phyloP scores from a whole-genome alignment of 1,140 invertebrate species.

The Euwallacea similis region DNA sequence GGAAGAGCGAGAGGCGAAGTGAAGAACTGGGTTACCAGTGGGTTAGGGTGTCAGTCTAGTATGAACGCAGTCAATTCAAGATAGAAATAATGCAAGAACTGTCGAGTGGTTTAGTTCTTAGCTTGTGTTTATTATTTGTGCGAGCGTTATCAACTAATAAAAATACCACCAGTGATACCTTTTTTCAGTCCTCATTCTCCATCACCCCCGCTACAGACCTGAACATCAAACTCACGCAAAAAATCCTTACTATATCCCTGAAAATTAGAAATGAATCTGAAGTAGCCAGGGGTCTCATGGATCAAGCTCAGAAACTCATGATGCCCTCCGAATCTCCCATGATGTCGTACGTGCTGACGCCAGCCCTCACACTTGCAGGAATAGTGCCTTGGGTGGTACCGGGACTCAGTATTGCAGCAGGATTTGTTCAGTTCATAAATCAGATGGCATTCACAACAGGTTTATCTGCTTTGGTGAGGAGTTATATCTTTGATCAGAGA shows the following conservation, averaged over 20 bases:
- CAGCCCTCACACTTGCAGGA: slow-evolving; percentile 49
- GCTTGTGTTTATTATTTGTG: background rate
- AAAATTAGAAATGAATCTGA: background rate
- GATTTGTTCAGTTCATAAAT: slow-evolving; percentile 49
- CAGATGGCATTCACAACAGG: slow-evolving; percentile 50
- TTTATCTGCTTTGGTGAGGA: slow-evolving; percentile 46
- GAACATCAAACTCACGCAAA: background rate
- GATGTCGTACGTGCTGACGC: slow-evolving; percentile 46
- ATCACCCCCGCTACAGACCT: background rate
- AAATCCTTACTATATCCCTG: background rate
- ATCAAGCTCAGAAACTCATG: slow-evolving; percentile 33
- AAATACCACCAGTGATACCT: background rate
- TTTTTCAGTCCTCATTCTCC: background rate
- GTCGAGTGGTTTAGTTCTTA: slow-evolving; percentile 4
- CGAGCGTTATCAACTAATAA: background rate
- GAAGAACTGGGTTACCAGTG: slow-evolving; percentile 13
- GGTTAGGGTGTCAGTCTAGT: too few relatives aligned
- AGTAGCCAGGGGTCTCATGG: slow-evolving; percentile 12
- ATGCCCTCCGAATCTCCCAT: slow-evolving; percentile 36
- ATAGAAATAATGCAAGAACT: slow-evolving; percentile 2
- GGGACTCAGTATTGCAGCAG: slow-evolving; percentile 48
- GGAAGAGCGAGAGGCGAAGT: background rate
- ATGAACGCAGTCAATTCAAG: too few relatives aligned
- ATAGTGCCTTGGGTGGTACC: slow-evolving; percentile 51
- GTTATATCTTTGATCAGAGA: slow-evolving; percentile 50